Conservation (phyloP, 2,888 invertebrate genomes). For the Luperina nickerlii region DNA sequence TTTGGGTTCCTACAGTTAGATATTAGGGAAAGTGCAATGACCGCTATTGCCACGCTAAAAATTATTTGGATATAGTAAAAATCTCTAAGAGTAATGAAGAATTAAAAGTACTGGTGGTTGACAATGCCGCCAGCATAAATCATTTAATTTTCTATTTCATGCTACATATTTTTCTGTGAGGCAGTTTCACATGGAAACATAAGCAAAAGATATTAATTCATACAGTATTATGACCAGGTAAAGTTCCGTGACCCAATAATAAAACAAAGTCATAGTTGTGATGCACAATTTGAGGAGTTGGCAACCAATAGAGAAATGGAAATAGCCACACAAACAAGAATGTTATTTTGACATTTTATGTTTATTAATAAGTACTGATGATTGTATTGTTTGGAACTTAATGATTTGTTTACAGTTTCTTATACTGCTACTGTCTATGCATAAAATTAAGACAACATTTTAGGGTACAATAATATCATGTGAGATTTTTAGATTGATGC, state of each 20-base stretch:
- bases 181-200: not conserved
- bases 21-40: not conserved
- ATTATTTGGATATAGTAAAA: not conserved
- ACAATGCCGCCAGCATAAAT: not conserved
- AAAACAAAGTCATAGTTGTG: conserved; percentile 1
- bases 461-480: not conserved
- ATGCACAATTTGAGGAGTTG: conserved; percentile 25
- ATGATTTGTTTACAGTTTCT: not conserved
- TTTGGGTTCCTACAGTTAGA: not conserved
- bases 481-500: not conserved
- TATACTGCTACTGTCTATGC: not conserved
- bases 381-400: conserved; percentile 6
- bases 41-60: not conserved
- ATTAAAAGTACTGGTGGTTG: not conserved
- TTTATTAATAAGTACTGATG: conserved; percentile 5
- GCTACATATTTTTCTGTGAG: not conserved
- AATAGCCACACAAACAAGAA: conserved; percentile 29
- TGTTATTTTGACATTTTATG: conserved; percentile 5
- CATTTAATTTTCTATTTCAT: not conserved
- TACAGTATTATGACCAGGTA: not conserved
- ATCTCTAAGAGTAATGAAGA: not conserved
- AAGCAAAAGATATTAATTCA: not conserved
- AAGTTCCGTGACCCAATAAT: conserved; percentile 10
- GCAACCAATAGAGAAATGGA: conserved; percentile 23
- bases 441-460: not conserved